Evolutionary conservation across 1,140 invertebrate species (phyloP), one percentile per base, ranked within the genome.

Genomic region (Diorhabda carinulata): DNA sequence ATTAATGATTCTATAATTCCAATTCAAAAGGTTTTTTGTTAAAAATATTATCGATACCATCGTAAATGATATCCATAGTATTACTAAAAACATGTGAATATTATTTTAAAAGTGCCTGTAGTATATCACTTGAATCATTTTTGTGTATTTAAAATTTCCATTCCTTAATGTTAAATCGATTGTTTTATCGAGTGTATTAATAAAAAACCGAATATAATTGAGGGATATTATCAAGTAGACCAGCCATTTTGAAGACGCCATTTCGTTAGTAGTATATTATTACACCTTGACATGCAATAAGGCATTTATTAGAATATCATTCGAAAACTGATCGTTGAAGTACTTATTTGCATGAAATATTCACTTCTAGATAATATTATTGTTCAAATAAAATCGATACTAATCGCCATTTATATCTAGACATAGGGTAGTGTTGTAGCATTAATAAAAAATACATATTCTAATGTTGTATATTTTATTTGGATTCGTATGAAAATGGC

Each of bases 181-280:
- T 52, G 47, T 52, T 52, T 52, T 52, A 25, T n/a, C 47, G n/a
- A 52, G 47, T 52, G n/a, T 52, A 52, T 8, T 8, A 52, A 52
- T 52, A 52, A 52, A 52, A 52, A 52, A 52, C 6, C 47, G 47
- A 52, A 52, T 3, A 52, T 52, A 52, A 52, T 52, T 52, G 47
- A n/a, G 47, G 47, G 47, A 52, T 52, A 52, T 52, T 52, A 52
- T 52, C 47, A 4, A 52, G 47, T 52, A 52, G 45, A 42, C 25
- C 58, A 5, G 66, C 58, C 66, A 67, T 67, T 61, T 67, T 67
- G 58, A 67, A 67, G 66, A 67, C 43, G 43, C 66, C 66, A 61
- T 61, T 67, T 62, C 64, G 64, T 65, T 65, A 65, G 47, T 40
- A 44, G 56, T 56, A 6, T 65, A 65, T 65, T 65, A 65, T 65